Evolutionary conservation across 2,888 invertebrate genomes (phyloP).

Genomic region (Hofmannophila pseudospretella): DNA sequence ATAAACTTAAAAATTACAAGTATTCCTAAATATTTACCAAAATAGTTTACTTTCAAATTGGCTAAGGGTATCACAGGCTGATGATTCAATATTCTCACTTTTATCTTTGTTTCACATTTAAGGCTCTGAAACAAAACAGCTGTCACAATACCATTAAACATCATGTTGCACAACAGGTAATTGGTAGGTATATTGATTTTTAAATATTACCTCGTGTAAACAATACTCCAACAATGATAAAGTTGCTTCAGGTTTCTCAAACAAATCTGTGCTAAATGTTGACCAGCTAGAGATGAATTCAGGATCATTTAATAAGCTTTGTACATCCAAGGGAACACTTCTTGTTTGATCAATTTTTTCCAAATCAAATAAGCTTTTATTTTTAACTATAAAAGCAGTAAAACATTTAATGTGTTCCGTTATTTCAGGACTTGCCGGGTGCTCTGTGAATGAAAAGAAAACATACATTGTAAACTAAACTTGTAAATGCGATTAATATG

Average conservation of each 20-base stretch:
- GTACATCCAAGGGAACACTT: conserved; percentile 78
- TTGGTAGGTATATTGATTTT: too few species aligned
- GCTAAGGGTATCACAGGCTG: conserved; percentile 82
- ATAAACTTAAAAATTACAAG: too few species aligned
- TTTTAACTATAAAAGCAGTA: conserved; percentile 49
- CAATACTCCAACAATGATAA: conserved; percentile 82
- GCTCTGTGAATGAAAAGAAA: conserved; percentile 32
- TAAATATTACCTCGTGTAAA: conserved; percentile 82
- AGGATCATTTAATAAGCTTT: conserved; percentile 72
- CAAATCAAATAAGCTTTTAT: conserved; percentile 65
- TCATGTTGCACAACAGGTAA: too few species aligned
- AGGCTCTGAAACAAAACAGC: conserved; percentile 45
- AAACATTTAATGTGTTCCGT: conserved; percentile 38
- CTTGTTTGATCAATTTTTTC: conserved; percentile 78
- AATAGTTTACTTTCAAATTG: conserved; percentile 84
- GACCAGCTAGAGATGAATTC: conserved; percentile 80
- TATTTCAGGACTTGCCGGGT: conserved; percentile 43
- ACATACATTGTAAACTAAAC: conserved; percentile 3
- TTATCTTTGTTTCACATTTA: conserved; percentile 61
- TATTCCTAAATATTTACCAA: conserved; percentile 81
- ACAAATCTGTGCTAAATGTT: conserved; percentile 80
- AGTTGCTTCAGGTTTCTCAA: conserved; percentile 79
- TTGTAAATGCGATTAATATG: too few species aligned
- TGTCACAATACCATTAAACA: too few species aligned
- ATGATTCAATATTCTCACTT: conserved; percentile 70